phyloP scores from a whole-genome alignment of 2,888 invertebrate species.

The Rapana venosa region DNA sequence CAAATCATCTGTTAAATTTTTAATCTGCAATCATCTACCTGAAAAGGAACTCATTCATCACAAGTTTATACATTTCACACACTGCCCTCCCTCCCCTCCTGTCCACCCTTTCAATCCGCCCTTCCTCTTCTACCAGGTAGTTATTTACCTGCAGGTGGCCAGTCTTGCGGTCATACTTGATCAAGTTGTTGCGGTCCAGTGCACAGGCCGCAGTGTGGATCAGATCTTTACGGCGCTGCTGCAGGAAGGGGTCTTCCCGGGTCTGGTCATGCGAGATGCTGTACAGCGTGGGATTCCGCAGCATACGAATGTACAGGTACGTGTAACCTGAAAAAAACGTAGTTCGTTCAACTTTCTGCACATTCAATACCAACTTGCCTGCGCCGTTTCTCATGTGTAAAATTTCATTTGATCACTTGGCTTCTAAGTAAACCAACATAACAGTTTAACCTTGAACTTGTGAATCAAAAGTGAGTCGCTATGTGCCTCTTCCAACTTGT shows the following conservation, averaged over 20 bases:
- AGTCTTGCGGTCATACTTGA: conserved; percentile 94
- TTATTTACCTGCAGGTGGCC: conserved; percentile 86
- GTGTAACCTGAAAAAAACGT: conserved; percentile 85
- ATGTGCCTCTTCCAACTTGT: too few relatives aligned
- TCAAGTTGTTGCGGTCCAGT: conserved; percentile 94
- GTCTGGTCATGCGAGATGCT: conserved; percentile 84
- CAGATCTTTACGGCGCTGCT: conserved; percentile 94
- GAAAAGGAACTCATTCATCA: too few relatives aligned
- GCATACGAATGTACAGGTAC: conserved; percentile 96
- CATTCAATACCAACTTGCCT: too few relatives aligned
- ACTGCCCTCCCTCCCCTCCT: neutral
- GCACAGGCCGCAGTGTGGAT: conserved; percentile 95
- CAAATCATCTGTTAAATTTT: too few relatives aligned
- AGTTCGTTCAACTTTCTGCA: neutral
- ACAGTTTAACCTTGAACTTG: too few relatives aligned
- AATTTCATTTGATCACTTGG: too few relatives aligned
- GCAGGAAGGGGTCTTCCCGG: conserved; percentile 90
- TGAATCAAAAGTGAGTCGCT: too few relatives aligned
- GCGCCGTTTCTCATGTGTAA: too few relatives aligned
- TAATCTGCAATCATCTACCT: too few relatives aligned
- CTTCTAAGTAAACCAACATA: too few relatives aligned
- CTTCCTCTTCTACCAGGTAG: neutral
- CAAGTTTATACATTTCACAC: neutral
- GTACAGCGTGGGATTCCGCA: conserved; percentile 92
- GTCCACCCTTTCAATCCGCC: neutral